Percentiles rank a stretch among this genome's conserved stretches.
Evolutionary conservation across 2,888 invertebrate genomes (phyloP).

Genomic region (Scrobipalpa atriplicella): DNA sequence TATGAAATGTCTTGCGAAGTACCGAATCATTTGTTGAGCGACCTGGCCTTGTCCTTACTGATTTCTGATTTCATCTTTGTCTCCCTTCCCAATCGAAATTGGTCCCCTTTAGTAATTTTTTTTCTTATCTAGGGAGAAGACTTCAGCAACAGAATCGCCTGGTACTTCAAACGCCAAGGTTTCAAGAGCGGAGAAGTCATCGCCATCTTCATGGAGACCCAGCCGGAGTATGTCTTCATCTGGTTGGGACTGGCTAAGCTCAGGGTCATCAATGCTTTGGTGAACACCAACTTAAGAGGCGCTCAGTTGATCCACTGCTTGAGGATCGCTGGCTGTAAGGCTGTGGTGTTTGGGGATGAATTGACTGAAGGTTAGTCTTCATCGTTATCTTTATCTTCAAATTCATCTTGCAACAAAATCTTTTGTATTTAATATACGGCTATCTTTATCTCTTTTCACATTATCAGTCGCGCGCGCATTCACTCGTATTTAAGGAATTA

Average conservation of each 20-base stretch:
- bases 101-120: background rate
- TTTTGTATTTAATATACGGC: too few relatives aligned
- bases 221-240: slow-evolving; percentile 92
- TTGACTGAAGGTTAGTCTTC: slow-evolving; percentile 69
- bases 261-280: slow-evolving; percentile 91
- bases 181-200: slow-evolving; percentile 90
- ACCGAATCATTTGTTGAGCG: too few relatives aligned
- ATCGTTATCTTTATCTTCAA: background rate
- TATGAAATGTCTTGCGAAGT: too few relatives aligned
- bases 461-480: too few relatives aligned
- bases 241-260: slow-evolving; percentile 97
- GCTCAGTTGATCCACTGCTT: slow-evolving; percentile 92
- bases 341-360: slow-evolving; percentile 89
- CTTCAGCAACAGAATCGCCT: slow-evolving; percentile 81
- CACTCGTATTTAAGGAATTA: too few relatives aligned
- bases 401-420: background rate
- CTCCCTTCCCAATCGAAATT: too few relatives aligned
- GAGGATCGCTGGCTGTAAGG: slow-evolving; percentile 88
- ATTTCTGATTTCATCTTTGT: too few relatives aligned
- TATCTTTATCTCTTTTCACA: too few relatives aligned
- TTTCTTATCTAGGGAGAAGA: slow-evolving; percentile 76
- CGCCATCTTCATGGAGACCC: slow-evolving; percentile 94
- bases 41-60: too few relatives aligned
- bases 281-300: slow-evolving; percentile 93
- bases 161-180: slow-evolving; percentile 80